These are phyloP conservation scores for Tachystola acroxantha DNA, from an alignment of 2,888 invertebrate genomes.

Conservation along the genomic window DNA sequence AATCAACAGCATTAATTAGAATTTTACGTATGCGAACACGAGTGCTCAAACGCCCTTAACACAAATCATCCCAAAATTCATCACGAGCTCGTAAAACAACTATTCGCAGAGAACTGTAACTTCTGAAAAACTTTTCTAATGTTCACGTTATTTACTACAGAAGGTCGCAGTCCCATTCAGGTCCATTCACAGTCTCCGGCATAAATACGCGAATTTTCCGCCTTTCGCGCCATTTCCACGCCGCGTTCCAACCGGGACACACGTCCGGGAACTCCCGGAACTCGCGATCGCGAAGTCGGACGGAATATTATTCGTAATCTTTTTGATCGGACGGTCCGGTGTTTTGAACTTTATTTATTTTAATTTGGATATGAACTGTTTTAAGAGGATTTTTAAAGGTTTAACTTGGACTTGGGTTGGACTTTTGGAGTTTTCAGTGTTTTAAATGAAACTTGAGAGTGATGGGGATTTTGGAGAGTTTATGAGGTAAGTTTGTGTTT, in stretches of 20 bases:
- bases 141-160: not conserved
- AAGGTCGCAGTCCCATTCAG: slow-evolving; percentile 6
- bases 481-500: slow-evolving; percentile 1
- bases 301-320: not conserved
- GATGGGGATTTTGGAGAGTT: not conserved
- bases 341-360: not conserved
- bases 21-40: too few species aligned
- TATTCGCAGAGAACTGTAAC: too few species aligned
- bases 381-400: not conserved
- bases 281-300: not conserved
- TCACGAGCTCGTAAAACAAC: too few species aligned
- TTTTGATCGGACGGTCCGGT: not conserved
- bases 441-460: not conserved
- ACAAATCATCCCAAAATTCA: too few species aligned
- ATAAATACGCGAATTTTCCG: slow-evolving; percentile 8
- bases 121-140: not conserved
- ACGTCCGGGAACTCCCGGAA: slow-evolving; percentile 3
- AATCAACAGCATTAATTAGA: too few species aligned
- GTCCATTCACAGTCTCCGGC: not conserved
- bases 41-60: too few species aligned
- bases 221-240: slow-evolving; percentile 12
- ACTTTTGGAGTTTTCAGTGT: not conserved
- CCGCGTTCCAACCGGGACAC: not conserved
- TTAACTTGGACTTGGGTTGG: not conserved
- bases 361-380: not conserved